Conservation (phyloP, 2,888 invertebrate genomes). For the Athripsodes cinereus region DNA sequence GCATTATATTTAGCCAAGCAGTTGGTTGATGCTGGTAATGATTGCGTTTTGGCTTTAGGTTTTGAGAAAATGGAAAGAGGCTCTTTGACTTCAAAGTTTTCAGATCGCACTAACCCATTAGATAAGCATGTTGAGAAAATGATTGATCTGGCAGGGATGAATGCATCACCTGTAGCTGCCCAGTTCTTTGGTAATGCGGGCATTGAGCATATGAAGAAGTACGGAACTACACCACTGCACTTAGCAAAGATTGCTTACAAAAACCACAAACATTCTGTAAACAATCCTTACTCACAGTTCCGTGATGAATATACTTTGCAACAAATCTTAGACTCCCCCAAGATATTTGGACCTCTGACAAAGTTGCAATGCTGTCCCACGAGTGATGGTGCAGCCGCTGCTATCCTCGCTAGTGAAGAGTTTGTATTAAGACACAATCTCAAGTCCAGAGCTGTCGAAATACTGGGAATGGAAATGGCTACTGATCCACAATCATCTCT, state of each 20-base stretch:
- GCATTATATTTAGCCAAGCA: constrained; percentile 89
- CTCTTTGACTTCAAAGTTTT: constrained; percentile 69
- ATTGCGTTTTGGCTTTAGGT: constrained; percentile 88
- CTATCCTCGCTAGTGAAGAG: constrained; percentile 82
- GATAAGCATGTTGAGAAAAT: constrained; percentile 83
- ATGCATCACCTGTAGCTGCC: constrained; percentile 80
- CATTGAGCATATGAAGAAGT: constrained; percentile 91
- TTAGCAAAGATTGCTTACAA: constrained; percentile 97
- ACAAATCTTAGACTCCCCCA: constrained; percentile 82
- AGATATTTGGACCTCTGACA: constrained; percentile 86
- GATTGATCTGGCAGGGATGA: constrained; percentile 75
- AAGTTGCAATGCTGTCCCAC: constrained; percentile 98
- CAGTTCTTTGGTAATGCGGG: constrained; percentile 98
- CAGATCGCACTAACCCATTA: constrained; percentile 83
- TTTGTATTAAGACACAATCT: constrained; percentile 82
- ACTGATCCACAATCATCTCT: constrained; percentile 88
- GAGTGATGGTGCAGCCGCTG: constrained; percentile 96
- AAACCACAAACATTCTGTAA: constrained; percentile 93
- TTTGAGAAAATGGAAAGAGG: constrained; percentile 99
- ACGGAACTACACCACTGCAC: constrained; percentile 88
- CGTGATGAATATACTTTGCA: constrained; percentile 86
- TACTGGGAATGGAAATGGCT: constrained; percentile 94
- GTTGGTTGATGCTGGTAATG: constrained; percentile 81
- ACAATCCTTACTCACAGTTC: constrained; percentile 97
- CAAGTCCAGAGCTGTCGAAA: constrained; percentile 82